Conservation (phyloP, 2,797 vertebrate genomes). For the Iguana delicatissima region DNA sequence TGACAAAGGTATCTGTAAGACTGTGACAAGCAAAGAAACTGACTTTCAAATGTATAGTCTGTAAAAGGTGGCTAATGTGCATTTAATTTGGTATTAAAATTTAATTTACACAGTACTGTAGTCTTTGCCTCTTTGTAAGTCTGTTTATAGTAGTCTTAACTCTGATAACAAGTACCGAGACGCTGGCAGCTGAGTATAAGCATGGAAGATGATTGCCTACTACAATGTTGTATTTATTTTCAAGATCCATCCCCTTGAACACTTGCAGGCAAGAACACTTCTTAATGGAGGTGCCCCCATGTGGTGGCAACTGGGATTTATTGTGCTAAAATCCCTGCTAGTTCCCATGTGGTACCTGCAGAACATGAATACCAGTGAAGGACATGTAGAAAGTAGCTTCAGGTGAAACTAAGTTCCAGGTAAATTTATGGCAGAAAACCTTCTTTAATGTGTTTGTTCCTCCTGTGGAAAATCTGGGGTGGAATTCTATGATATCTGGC, state of each 20-base stretch:
- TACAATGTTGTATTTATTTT: not conserved
- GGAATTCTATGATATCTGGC: not conserved
- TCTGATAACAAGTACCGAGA: constrained; percentile 7
- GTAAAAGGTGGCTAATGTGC: constrained; percentile 77
- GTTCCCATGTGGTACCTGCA: not conserved
- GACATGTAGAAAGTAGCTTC: not conserved
- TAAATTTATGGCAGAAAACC: not conserved
- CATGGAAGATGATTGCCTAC: not conserved
- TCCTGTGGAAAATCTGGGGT: not conserved
- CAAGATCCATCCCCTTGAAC: not conserved
- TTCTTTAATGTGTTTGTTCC: not conserved
- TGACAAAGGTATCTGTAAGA: constrained; percentile 8
- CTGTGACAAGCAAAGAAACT: constrained; percentile 63
- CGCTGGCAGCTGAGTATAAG: not conserved
- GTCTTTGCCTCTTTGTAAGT: not conserved
- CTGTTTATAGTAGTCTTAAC: not conserved
- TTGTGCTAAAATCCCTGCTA: not conserved
- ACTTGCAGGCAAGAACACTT: not conserved
- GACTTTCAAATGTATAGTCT: constrained; percentile 72
- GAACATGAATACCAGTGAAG: not conserved
- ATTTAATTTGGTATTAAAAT: constrained; percentile 77
- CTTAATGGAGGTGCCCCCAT: constrained; percentile 18
- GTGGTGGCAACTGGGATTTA: constrained; percentile 23
- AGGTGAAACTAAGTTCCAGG: not conserved
- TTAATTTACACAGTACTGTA: constrained; percentile 29